Base-by-base conservation (phyloP, 92 coral and sea anemone species). In the Actinernus sp. region DNA sequence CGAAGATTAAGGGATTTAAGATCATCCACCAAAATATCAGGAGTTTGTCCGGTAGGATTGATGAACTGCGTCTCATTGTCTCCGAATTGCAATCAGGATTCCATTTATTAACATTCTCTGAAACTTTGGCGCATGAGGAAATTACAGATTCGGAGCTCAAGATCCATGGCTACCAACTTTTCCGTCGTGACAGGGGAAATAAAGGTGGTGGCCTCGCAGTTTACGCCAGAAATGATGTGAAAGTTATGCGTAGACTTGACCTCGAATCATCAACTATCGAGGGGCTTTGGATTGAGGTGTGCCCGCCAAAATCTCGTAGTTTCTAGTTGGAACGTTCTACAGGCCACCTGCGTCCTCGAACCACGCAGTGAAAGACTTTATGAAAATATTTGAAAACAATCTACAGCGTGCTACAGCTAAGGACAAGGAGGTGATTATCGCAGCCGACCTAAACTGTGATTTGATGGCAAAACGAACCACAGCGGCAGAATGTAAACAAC, bases 311-410 rank as follows among this genome's bases (percentile, higher is more conserved):
- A 48, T 78, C 71, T 11, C 55, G 77, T 1, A 66, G 84, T 18
- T 76, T 26, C 44, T 65, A 32, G 44, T 47, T 10, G 67, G 68
- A 4, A 55, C 57, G 2, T 65, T 37, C 34, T 65, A 65, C 49
- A 31, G 50, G 54, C 75, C 69, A n/a, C 83, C 75, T 17, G 48
- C 27, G 27, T 73, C 81, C n/a, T 73, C 81, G 2, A 25, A 55
- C 26, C 39, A 74, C 41, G 49, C 55, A 28, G 59, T 61, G 22
- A 31, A 5, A 3, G 72, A 60, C 56, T 73, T 73, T 39, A 25
- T 61, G 68, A 29, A 31, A 19, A 58, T 61, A 47, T 52, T 73
- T 18, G 79, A 71, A 26, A 39, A 29, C 16, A 31, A 4, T 23
- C 29, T 75, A 12, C 43, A 51, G 40, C 58, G 55, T 49, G 63